phyloP scores from a whole-genome alignment of 2,797 vertebrate genomes.

The Lagorchestes hirsutus region DNA sequence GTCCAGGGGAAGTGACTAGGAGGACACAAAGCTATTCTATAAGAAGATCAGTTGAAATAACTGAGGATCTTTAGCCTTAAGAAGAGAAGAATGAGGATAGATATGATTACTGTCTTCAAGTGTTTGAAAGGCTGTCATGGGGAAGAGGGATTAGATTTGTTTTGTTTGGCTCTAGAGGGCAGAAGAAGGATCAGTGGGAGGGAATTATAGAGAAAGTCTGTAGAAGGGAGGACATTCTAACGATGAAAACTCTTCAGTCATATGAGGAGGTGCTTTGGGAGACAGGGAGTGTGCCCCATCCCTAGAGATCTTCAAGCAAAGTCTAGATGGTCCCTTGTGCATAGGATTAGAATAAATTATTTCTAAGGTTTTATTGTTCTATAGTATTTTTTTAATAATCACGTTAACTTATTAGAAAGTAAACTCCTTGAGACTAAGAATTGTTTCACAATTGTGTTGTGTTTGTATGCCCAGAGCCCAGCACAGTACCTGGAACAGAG shows the following conservation, averaged over 20 bases:
- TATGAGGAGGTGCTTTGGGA: not conserved
- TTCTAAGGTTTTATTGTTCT: not conserved
- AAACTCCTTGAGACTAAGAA: not conserved
- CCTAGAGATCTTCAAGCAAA: not conserved
- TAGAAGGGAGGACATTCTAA: not conserved
- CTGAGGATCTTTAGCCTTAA: not conserved
- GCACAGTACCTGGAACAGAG: not conserved
- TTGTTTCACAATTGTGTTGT: not conserved
- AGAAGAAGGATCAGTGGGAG: not conserved
- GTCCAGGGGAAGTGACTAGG: not conserved
- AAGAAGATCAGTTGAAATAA: not conserved
- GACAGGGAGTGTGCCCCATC: not conserved
- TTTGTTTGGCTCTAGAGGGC: not conserved
- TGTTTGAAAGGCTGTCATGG: not conserved
- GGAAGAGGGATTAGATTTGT: slow-evolving; percentile 6
- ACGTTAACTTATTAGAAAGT: not conserved
- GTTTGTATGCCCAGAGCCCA: not conserved
- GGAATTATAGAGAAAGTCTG: not conserved
- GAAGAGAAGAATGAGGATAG: slow-evolving; percentile 2
- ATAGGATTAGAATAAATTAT: not conserved
- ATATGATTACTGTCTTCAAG: slow-evolving; percentile 3
- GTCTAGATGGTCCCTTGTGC: not conserved
- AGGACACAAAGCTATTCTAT: not conserved
- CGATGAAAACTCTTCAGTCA: not conserved
- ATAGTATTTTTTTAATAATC: not conserved